Evolutionary conservation across 2,888 invertebrate species (phyloP), one percentile per base, ranked within the genome.

Genomic region (Catotricha subobsoleta): DNA sequence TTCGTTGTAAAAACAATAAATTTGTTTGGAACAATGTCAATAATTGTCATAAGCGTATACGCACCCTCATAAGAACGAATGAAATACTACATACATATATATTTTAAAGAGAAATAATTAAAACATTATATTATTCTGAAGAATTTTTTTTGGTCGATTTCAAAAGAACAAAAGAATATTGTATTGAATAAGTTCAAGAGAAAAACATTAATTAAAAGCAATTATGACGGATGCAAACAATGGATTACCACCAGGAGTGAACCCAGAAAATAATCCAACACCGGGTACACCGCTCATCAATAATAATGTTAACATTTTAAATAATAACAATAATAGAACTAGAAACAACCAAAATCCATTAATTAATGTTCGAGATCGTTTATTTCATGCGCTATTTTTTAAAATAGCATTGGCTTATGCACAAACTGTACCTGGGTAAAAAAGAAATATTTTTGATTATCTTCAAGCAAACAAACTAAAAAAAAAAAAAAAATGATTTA

Each of bases 341-440:
- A 20, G 36, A 3, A 36, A 34, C 27, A 18, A 27, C 19, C 74
- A 78, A 60, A 83, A 82, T 56, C 80, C 83, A 29, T 60, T 87
- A 47, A 76, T 84, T 54, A 82, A 80, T 64, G 83, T 92, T 44
- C 69, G 94, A 52, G 92, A 94, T 59, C 72, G 92, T 49, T 66
- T 95, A 41, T 95, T 95, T 60, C 88, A 94, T 65, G 91, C 92
- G 12, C 68, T 98, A 50, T 94, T 98, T 64, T 81, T 91, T 58
- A 80, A 90, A 59, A 79, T 84, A 50, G 86, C 97, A 3, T 65
- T 95, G 52, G 77, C 83, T 16, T 98, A 98, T 65, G 91, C 91
- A 31, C 72, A 87, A 52, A 78, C 83, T 41, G 83, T 97, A 65
- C 91, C 88, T 21, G 74, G 77, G 59, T 78, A 80, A 46, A 71